Percentiles rank a stretch among this genome's conserved stretches.
These are phyloP conservation scores for Caenorhabditis macrosperma DNA, from an alignment of 2,888 invertebrate genomes.

Conservation along the genomic window DNA sequence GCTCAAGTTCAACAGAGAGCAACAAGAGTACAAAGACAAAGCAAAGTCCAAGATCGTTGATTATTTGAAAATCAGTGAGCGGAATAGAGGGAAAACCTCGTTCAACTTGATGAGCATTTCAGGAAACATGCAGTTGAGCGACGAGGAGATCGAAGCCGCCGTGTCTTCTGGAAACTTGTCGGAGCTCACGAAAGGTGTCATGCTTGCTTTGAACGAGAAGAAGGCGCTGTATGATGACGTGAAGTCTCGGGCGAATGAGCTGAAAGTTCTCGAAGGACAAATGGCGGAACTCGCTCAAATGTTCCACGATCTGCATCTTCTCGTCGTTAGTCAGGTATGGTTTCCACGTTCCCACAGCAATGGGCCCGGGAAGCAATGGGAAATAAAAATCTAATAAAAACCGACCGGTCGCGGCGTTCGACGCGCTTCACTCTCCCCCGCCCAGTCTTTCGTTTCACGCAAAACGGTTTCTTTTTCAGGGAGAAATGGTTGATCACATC, in stretches of 20 bases:
- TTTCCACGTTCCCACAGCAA: background rate
- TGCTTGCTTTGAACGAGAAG: conserved; percentile 55
- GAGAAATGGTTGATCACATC: conserved; percentile 65
- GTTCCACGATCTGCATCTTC: conserved; percentile 59
- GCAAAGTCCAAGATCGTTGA: conserved; percentile 56
- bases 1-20: conserved; percentile 62
- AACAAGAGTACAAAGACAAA: conserved; percentile 62
- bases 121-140: conserved; percentile 58
- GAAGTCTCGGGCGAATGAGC: conserved; percentile 52
- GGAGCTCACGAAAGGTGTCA: conserved; percentile 58
- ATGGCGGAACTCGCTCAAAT: conserved; percentile 58
- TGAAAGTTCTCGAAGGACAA: conserved; percentile 50
- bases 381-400: background rate
- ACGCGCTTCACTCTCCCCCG: background rate
- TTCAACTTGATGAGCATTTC: background rate
- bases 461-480: conserved; percentile 41
- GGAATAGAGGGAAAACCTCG: background rate
- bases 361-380: too few species aligned
- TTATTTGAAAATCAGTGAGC: conserved; percentile 61
- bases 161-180: conserved; percentile 58
- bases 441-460: background rate
- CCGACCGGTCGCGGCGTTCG: background rate
- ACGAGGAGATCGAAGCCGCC: conserved; percentile 58
- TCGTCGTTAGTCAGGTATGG: conserved; percentile 55
- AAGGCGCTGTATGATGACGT: conserved; percentile 60